Evolutionary conservation across 2,797 vertebrate genomes (phyloP).

Genomic region (Sebastiscus albofasciatus): DNA sequence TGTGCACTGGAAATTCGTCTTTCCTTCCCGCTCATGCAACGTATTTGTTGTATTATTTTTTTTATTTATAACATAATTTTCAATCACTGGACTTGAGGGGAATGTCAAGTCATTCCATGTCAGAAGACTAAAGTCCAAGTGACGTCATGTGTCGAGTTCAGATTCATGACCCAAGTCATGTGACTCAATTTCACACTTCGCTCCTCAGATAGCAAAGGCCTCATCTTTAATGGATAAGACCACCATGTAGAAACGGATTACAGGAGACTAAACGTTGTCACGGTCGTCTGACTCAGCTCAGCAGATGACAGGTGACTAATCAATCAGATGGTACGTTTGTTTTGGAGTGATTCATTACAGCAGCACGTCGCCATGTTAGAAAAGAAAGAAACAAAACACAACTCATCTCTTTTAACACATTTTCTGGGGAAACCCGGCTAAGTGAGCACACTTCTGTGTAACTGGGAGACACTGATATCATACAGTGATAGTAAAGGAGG

Average conservation of each 20-base stretch:
- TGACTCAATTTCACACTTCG: not conserved
- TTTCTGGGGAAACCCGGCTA: constrained; percentile 14
- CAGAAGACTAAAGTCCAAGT: not conserved
- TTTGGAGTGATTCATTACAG: not conserved
- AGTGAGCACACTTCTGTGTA: constrained; percentile 22
- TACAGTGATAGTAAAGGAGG: constrained; percentile 2
- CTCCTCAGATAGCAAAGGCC: not conserved
- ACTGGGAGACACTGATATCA: not conserved
- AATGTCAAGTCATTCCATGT: not conserved
- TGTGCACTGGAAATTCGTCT: too few relatives aligned
- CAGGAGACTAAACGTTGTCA: not conserved
- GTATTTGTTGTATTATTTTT: not conserved
- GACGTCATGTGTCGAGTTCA: not conserved
- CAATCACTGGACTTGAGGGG: not conserved
- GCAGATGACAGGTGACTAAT: not conserved
- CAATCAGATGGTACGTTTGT: not conserved
- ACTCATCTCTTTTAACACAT: not conserved
- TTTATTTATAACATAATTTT: not conserved
- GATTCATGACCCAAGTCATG: not conserved
- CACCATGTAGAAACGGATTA: not conserved
- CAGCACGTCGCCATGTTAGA: not conserved
- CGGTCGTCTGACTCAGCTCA: not conserved
- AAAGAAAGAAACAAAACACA: not conserved
- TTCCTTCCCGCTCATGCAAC: too few relatives aligned
- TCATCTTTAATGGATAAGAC: not conserved